phyloP scores from a whole-genome alignment of 1,140 invertebrate genomes.

The Coelopa frigida region DNA sequence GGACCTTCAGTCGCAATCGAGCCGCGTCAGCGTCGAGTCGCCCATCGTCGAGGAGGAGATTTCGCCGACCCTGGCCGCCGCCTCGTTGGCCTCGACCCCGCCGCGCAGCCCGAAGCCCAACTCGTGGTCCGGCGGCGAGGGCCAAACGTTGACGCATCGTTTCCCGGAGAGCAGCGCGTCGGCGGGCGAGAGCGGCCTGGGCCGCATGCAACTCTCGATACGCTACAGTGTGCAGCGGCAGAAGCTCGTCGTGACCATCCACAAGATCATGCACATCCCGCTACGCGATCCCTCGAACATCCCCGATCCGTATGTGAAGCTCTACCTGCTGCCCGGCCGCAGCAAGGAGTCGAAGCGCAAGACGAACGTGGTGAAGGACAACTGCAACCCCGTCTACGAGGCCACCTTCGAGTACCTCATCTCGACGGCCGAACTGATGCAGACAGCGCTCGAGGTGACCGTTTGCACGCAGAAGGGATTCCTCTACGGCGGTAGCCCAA shows the following conservation, averaged over 20 bases:
- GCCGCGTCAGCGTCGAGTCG: constrained; percentile 29
- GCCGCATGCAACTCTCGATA: constrained; percentile 78
- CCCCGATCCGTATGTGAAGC: constrained; percentile 90
- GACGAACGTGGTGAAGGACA: constrained; percentile 80
- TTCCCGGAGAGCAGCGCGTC: constrained; percentile 51
- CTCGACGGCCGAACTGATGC: constrained; percentile 65
- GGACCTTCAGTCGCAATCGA: constrained; percentile 25
- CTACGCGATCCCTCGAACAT: constrained; percentile 79
- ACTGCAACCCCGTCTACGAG: constrained; percentile 85
- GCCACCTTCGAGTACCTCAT: constrained; percentile 82
- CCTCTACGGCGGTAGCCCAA: constrained; percentile 65
- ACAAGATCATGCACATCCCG: constrained; percentile 84
- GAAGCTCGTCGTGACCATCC: constrained; percentile 71
- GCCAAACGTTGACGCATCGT: constrained; percentile 44
- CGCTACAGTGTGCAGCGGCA: constrained; percentile 76
- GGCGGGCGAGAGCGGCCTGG: constrained; percentile 61
- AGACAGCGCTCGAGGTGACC: constrained; percentile 67
- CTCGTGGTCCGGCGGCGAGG: constrained; percentile 22
- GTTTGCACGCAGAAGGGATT: constrained; percentile 78
- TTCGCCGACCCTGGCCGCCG: constrained; percentile 19
- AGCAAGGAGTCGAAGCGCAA: constrained; percentile 85
- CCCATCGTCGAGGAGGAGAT: constrained; percentile 43
- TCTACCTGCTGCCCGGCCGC: constrained; percentile 83
- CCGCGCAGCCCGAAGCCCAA: constrained; percentile 20
- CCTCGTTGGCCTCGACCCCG: constrained; percentile 20